Percentiles rank a stretch among this genome's conserved stretches.
Conservation (phyloP, 2,888 invertebrate species). For the Ganaspis brasiliensis region DNA sequence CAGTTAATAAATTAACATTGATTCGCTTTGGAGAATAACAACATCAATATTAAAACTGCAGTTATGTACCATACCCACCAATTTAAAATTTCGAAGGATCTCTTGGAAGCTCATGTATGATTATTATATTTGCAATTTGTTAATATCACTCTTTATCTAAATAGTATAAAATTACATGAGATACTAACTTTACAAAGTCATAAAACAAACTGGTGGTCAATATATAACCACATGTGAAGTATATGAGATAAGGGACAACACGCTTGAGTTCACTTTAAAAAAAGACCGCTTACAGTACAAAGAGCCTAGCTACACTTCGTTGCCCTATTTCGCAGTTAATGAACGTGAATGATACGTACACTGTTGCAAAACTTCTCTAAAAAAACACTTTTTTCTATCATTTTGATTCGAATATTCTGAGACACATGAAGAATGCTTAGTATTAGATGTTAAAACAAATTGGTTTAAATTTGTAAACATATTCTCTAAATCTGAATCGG, state of each 20-base stretch:
- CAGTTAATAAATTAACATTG: background rate
- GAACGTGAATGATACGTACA: constrained; percentile 4
- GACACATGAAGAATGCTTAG: too few species aligned
- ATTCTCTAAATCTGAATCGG: too few species aligned
- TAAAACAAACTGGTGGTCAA: constrained; percentile 25
- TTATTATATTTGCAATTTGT: background rate
- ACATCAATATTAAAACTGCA: background rate
- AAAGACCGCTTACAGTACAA: constrained; percentile 1
- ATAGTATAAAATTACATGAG: constrained; percentile 4
- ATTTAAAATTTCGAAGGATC: constrained; percentile 31
- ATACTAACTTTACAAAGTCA: constrained; percentile 28
- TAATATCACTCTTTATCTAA: background rate
- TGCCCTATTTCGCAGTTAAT: constrained; percentile 38
- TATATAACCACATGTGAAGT: constrained; percentile 15
- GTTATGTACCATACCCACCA: constrained; percentile 28
- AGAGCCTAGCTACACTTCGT: background rate
- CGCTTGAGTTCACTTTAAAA: constrained; percentile 42
- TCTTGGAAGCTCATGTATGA: constrained; percentile 34
- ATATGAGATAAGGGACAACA: constrained; percentile 2
- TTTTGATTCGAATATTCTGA: too few species aligned
- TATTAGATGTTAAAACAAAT: too few species aligned
- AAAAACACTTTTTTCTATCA: too few species aligned
- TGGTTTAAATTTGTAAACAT: too few species aligned
- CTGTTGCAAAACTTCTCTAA: background rate
- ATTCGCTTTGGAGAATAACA: background rate